Evolutionary conservation across 2,888 invertebrate genomes (phyloP).

Genomic region (Tiliacea aurago): DNA sequence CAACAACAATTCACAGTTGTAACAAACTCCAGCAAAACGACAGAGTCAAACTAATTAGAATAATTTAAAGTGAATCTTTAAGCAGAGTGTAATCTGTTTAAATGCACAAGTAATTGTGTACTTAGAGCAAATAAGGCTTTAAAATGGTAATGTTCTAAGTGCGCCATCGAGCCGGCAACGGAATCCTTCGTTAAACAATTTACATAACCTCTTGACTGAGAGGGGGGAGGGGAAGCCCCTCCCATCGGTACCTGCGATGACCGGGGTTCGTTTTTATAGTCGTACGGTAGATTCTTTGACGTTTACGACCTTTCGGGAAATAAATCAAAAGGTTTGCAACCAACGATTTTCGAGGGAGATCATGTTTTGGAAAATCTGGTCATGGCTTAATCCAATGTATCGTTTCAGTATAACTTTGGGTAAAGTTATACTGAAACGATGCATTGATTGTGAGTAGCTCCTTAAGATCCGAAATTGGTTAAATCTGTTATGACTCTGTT

Average conservation of each 20-base stretch:
- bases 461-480: background rate
- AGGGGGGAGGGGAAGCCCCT: background rate
- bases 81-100: constrained; percentile 80
- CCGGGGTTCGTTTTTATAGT: constrained; percentile 33
- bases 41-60: constrained; percentile 76
- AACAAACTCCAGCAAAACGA: constrained; percentile 45
- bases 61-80: constrained; percentile 75
- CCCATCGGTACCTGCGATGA: constrained; percentile 21
- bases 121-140: constrained; percentile 85
- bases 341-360: constrained; percentile 3
- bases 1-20: constrained; percentile 39
- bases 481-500: background rate
- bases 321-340: constrained; percentile 36
- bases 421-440: too few species aligned
- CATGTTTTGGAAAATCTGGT: background rate
- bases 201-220: constrained; percentile 76
- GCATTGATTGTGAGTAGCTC: too few species aligned
- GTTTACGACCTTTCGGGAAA: constrained; percentile 37
- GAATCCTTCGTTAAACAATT: constrained; percentile 85
- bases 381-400: background rate
- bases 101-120: constrained; percentile 86
- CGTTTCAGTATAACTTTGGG: constrained; percentile 6
- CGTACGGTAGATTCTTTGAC: constrained; percentile 23
- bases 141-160: constrained; percentile 86
- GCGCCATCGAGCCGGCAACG: constrained; percentile 80